These are phyloP conservation scores for Congeria kusceri DNA, from an alignment of 2,888 invertebrate species.

Conservation along the genomic window DNA sequence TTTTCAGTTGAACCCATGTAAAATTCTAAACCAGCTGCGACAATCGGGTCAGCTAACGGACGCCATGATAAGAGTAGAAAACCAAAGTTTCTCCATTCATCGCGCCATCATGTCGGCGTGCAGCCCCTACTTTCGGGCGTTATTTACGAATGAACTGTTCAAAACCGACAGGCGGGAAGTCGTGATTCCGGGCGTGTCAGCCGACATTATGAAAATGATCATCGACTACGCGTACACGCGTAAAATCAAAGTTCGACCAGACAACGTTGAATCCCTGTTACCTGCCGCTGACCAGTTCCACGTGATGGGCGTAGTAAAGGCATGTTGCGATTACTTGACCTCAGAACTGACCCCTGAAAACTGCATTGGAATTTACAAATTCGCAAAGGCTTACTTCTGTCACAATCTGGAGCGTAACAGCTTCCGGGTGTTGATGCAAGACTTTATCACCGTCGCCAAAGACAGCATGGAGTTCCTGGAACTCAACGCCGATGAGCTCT, in stretches of 20 bases:
- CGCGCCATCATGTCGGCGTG: slow-evolving; percentile 88
- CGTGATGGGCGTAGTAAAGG: slow-evolving; percentile 92
- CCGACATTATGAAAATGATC: slow-evolving; percentile 91
- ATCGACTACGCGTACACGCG: slow-evolving; percentile 95
- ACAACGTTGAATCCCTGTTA: slow-evolving; percentile 91
- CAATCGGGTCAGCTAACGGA: slow-evolving; percentile 94
- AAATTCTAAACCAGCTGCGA: slow-evolving; percentile 92
- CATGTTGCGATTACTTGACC: slow-evolving; percentile 92
- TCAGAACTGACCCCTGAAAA: slow-evolving; percentile 90
- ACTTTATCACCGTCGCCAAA: slow-evolving; percentile 77
- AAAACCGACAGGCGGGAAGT: slow-evolving; percentile 74
- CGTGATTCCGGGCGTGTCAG: slow-evolving; percentile 87
- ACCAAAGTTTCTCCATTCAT: slow-evolving; percentile 93
- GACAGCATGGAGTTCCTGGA: slow-evolving; percentile 80
- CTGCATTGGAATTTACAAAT: slow-evolving; percentile 93
- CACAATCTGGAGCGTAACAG: slow-evolving; percentile 90
- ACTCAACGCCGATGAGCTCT: slow-evolving; percentile 86
- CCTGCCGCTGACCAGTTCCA: slow-evolving; percentile 95
- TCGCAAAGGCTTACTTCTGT: slow-evolving; percentile 92
- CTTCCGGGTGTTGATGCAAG: slow-evolving; percentile 89
- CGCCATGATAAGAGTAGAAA: slow-evolving; percentile 93
- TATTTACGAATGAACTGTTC: slow-evolving; percentile 92
- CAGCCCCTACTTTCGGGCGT: slow-evolving; percentile 95
- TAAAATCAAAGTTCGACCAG: slow-evolving; percentile 90
- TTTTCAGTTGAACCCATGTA: no score